Percentiles rank a stretch among this genome's conserved stretches.
Conservation (phyloP, 2,113 vertebrate genomes). For the Puntigrus tetrazona region DNA sequence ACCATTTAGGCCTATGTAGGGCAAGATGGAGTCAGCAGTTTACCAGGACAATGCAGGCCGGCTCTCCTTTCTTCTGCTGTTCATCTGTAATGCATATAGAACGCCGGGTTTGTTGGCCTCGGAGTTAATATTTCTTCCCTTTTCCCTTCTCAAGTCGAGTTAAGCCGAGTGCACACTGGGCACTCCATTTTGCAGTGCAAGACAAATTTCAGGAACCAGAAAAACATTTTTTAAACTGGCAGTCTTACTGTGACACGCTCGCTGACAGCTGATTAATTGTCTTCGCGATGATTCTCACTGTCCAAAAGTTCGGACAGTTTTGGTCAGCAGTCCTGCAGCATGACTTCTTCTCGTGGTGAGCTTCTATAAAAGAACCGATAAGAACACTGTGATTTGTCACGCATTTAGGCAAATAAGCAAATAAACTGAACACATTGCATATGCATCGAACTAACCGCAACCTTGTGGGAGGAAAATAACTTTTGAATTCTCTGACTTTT, state of each 20-base stretch:
- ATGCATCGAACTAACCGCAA: not conserved
- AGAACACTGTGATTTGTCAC: not conserved
- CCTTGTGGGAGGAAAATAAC: not conserved
- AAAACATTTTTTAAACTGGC: not conserved
- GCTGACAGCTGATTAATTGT: not conserved
- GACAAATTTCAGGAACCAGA: not conserved
- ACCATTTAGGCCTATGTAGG: slow-evolving; percentile 31
- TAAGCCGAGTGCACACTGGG: slow-evolving; percentile 16
- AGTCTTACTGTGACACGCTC: not conserved
- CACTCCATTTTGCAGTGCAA: not conserved
- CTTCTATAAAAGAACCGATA: not conserved
- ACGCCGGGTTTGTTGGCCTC: slow-evolving; percentile 37
- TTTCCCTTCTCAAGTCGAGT: slow-evolving; percentile 10
- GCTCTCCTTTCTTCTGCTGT: slow-evolving; percentile 16
- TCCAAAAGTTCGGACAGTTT: not conserved
- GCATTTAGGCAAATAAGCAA: not conserved
- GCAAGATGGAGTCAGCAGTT: slow-evolving; percentile 30
- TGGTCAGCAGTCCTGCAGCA: not conserved
- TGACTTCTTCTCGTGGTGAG: not conserved
- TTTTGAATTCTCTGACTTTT: not conserved
- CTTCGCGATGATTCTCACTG: not conserved
- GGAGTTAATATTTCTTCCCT: slow-evolving; percentile 9
- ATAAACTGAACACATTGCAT: not conserved
- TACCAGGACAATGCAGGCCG: slow-evolving; percentile 22
- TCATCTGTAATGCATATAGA: slow-evolving; percentile 38